Evolutionary conservation across 64 coral and sea anemone species (phyloP).

Genomic region (Actinia equina): DNA sequence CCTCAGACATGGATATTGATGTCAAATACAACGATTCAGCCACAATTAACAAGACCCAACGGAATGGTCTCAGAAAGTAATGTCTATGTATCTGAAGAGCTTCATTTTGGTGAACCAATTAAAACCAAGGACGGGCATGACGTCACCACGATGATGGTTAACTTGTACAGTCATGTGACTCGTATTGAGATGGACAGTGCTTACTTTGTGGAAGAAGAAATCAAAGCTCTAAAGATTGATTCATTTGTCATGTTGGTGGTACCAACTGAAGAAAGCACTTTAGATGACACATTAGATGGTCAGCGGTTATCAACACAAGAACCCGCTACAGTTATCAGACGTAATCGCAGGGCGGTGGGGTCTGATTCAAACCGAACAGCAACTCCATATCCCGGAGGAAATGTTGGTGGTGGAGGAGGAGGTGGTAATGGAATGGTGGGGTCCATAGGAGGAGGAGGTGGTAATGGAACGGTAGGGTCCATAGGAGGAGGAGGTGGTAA

Average conservation of each 20-base stretch:
- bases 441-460: no score
- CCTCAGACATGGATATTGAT: conserved; percentile 33
- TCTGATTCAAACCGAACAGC: not conserved
- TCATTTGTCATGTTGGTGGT: conserved; percentile 23
- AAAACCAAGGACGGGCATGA: conserved; percentile 4
- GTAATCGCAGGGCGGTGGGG: not conserved
- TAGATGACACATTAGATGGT: not conserved
- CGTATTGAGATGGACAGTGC: conserved; percentile 18
- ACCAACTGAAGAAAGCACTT: not conserved
- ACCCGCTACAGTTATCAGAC: not conserved
- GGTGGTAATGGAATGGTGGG: no score
- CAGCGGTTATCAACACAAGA: conserved; percentile 16
- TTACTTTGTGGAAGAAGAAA: not conserved
- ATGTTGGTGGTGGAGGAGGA: not conserved
- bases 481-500: no score
- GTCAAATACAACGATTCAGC: conserved; percentile 31
- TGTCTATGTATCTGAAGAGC: not conserved
- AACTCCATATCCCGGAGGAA: not conserved
- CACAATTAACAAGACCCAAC: conserved; percentile 28
- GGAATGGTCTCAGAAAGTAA: conserved; percentile 41
- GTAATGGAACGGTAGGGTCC: no score
- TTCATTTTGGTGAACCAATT: conserved; percentile 42
- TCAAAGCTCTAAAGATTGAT: not conserved
- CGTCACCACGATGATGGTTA: conserved; percentile 27
- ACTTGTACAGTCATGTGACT: conserved; percentile 11